Percentiles rank a stretch among this genome's conserved stretches.
phyloP scores from a whole-genome alignment of 2,888 invertebrate species.

The Drosophila siamana region DNA sequence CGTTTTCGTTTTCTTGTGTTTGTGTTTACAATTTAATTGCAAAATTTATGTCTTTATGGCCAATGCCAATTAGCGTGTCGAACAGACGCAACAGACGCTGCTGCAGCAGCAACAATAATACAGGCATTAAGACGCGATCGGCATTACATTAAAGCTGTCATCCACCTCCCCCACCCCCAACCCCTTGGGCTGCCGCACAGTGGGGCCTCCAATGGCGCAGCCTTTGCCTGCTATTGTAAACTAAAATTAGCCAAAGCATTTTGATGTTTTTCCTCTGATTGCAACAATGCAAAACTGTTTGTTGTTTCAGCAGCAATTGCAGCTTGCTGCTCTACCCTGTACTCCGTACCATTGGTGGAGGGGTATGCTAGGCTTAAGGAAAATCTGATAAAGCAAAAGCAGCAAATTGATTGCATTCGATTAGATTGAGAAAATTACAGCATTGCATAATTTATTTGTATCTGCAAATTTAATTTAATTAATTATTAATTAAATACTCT shows the following conservation, averaged over 20 bases:
- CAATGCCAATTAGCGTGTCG: constrained; percentile 82
- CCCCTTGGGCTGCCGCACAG: neutral
- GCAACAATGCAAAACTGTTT: constrained; percentile 44
- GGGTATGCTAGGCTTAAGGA: no score
- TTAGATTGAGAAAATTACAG: no score
- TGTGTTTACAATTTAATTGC: constrained; percentile 80
- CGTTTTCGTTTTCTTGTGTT: constrained; percentile 17
- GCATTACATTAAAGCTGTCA: constrained; percentile 55
- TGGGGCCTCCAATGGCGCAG: constrained; percentile 19
- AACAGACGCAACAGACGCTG: constrained; percentile 30
- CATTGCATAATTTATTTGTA: no score
- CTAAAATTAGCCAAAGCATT: constrained; percentile 64
- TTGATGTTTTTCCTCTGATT: constrained; percentile 32
- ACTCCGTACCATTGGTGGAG: neutral
- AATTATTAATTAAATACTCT: no score
- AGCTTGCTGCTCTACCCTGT: constrained; percentile 3
- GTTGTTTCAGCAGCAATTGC: constrained; percentile 32
- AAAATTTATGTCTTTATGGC: constrained; percentile 81
- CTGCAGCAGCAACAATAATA: constrained; percentile 22
- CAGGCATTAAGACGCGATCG: constrained; percentile 49
- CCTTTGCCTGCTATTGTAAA: constrained; percentile 40
- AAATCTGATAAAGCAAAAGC: no score
- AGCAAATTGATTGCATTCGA: no score
- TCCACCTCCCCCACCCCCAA: neutral
- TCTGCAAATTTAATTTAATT: no score